Evolutionary conservation across 2,888 invertebrate genomes (phyloP).

Genomic region (Lamellibrachia satsuma): DNA sequence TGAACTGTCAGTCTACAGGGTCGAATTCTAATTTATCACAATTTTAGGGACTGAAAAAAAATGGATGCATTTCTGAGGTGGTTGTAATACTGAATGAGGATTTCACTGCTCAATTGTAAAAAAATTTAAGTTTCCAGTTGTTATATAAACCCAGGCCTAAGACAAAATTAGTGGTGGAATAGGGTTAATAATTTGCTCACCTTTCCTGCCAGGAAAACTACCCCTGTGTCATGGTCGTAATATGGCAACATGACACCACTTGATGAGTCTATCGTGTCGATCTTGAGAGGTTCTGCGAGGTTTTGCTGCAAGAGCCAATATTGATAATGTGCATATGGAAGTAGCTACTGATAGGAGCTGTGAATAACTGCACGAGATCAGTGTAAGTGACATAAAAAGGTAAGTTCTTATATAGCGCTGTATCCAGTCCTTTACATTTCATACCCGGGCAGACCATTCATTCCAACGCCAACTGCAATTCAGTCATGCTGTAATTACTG

Average conservation of each 20-base stretch:
- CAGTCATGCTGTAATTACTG: too few relatives aligned
- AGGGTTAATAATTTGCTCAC: constrained; percentile 55
- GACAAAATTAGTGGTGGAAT: neutral
- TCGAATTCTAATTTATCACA: neutral
- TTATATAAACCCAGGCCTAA: neutral
- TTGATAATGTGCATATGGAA: neutral
- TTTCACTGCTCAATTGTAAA: neutral
- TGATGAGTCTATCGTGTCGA: constrained; percentile 70
- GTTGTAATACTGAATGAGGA: neutral
- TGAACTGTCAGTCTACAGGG: neutral
- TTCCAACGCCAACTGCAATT: too few relatives aligned
- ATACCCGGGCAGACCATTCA: too few relatives aligned
- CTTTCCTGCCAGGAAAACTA: constrained; percentile 94
- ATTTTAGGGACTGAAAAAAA: neutral
- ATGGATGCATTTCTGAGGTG: neutral
- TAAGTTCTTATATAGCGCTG: too few relatives aligned
- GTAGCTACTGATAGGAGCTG: neutral
- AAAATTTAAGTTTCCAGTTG: neutral
- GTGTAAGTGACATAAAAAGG: too few relatives aligned
- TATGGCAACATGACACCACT: constrained; percentile 97
- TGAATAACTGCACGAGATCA: neutral
- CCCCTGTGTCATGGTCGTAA: constrained; percentile 94
- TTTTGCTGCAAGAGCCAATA: constrained; percentile 58
- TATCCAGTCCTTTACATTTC: too few relatives aligned
- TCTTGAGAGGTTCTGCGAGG: constrained; percentile 56